phyloP scores from a whole-genome alignment of 2,888 invertebrate genomes.

The Drosophila fungiperda region DNA sequence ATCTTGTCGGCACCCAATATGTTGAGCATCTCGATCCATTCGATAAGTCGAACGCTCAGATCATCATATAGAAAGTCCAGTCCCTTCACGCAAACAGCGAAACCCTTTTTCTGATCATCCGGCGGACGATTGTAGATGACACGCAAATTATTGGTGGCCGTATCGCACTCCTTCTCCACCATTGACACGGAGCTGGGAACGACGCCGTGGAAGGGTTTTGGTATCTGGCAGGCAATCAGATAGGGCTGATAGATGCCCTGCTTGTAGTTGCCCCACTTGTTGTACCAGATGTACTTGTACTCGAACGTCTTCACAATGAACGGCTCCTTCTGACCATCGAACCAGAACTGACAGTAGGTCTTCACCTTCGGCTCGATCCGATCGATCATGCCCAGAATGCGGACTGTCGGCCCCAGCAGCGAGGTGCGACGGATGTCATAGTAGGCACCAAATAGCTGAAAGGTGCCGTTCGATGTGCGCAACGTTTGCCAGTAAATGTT shows the following conservation, averaged over 20 bases:
- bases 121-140: constrained; percentile 92
- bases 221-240: constrained; percentile 94
- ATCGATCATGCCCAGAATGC: constrained; percentile 95
- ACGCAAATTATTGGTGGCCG: constrained; percentile 92
- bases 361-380: constrained; percentile 93
- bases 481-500: constrained; percentile 97
- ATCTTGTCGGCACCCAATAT: constrained; percentile 96
- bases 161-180: constrained; percentile 94
- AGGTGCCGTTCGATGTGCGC: constrained; percentile 93
- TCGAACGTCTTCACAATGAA: constrained; percentile 93
- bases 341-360: constrained; percentile 96
- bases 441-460: constrained; percentile 95
- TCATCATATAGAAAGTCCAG: constrained; percentile 97
- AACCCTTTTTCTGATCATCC: constrained; percentile 88
- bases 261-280: constrained; percentile 97
- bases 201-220: constrained; percentile 89
- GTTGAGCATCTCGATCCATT: constrained; percentile 96
- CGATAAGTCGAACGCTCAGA: constrained; percentile 94
- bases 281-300: constrained; percentile 97
- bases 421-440: constrained; percentile 92
- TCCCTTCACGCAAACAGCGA: constrained; percentile 97
- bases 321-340: constrained; percentile 92
- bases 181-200: constrained; percentile 94
- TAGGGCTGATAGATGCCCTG: constrained; percentile 96
- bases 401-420: constrained; percentile 92